Conservation (phyloP, 2,888 invertebrate species). For the Girardia tigrina region DNA sequence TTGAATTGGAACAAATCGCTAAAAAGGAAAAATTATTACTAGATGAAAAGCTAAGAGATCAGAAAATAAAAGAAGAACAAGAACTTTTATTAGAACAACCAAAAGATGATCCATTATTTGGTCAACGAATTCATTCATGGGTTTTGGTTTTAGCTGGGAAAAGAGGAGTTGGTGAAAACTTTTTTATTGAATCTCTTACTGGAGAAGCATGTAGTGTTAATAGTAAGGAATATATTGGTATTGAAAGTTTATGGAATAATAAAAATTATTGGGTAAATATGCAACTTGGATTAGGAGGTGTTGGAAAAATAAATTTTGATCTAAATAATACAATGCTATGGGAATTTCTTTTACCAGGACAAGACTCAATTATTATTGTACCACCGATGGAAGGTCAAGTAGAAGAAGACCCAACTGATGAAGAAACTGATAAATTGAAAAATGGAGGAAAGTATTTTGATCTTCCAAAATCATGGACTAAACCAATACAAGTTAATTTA, state of each 20-base stretch:
- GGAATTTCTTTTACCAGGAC: conserved; percentile 38
- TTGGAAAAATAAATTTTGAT: conserved; percentile 29
- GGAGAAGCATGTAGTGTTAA: conserved; percentile 58
- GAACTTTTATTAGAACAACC: conserved; percentile 46
- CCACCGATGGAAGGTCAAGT: conserved; percentile 44
- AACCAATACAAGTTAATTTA: conserved; percentile 43
- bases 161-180: conserved; percentile 57
- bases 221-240: conserved; percentile 58
- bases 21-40: conserved; percentile 39
- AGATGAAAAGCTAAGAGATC: conserved; percentile 41
- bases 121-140: conserved; percentile 64
- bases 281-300: conserved; percentile 42
- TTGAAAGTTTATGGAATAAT: conserved; percentile 74
- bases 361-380: conserved; percentile 46
- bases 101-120: conserved; percentile 47
- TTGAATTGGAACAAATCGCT: conserved; percentile 40
- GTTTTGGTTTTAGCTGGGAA: conserved; percentile 59
- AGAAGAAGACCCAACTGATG: conserved; percentile 45
- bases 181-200: conserved; percentile 72
- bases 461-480: conserved; percentile 50
- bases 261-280: conserved; percentile 58
- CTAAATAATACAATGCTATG: conserved; percentile 29
- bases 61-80: conserved; percentile 42
- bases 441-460: conserved; percentile 45
- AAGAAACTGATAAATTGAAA: conserved; percentile 39